phyloP scores from a whole-genome alignment of 2,113 vertebrate species.

The Barnardius zonarius region DNA sequence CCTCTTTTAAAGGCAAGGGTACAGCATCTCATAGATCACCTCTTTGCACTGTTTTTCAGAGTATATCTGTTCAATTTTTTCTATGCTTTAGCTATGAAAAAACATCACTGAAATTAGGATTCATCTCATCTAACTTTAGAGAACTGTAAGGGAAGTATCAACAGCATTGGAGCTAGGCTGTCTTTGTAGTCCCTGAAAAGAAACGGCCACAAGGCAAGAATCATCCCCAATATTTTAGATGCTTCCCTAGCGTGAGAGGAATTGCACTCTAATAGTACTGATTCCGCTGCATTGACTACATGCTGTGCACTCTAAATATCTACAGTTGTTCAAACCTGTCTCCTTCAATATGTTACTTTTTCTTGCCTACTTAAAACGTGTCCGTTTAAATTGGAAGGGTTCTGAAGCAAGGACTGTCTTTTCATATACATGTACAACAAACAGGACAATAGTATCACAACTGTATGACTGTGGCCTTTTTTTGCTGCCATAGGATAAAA shows the following conservation, averaged over 20 bases:
- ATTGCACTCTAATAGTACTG: neutral
- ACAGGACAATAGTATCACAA: neutral
- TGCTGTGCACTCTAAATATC: neutral
- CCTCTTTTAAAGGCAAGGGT: neutral
- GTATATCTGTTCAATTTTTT: neutral
- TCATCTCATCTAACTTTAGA: neutral
- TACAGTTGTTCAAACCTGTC: neutral
- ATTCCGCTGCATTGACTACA: neutral
- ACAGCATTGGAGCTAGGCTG: neutral
- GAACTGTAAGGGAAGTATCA: neutral
- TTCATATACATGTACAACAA: neutral
- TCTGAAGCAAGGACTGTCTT: neutral
- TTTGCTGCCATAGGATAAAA: neutral
- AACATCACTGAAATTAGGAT: neutral
- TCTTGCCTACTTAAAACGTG: neutral
- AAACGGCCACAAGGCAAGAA: neutral
- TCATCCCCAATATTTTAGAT: neutral
- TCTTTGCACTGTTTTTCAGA: neutral
- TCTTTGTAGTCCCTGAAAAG: neutral
- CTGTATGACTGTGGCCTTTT: neutral
- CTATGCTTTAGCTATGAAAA: neutral
- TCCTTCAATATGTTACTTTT: neutral
- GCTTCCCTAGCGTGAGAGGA: neutral
- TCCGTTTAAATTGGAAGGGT: neutral
- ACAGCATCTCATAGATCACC: neutral